These are phyloP conservation scores for Blastomussa wellsi DNA, from an alignment of 92 coral and sea anemone genomes.

Conservation along the genomic window DNA sequence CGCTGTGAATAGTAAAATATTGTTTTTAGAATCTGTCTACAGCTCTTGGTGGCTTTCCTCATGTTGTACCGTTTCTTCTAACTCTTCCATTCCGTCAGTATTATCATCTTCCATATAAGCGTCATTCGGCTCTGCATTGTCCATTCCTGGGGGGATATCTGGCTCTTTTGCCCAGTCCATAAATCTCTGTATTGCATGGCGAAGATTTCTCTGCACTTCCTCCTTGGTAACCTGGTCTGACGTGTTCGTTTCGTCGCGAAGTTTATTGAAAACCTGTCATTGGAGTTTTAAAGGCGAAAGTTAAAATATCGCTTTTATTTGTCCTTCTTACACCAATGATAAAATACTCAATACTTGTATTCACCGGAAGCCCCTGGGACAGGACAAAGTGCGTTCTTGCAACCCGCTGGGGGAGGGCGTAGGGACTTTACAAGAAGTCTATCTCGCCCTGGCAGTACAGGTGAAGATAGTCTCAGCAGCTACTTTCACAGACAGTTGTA, in stretches of 20 bases:
- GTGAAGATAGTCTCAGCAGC: background rate
- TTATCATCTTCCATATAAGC: constrained; percentile 42
- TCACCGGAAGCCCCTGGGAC: background rate
- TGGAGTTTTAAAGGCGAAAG: background rate
- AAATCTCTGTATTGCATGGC: constrained; percentile 28
- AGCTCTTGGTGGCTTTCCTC: constrained; percentile 13
- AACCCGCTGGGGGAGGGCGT: background rate
- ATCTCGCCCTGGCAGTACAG: background rate
- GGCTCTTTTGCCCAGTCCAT: constrained; percentile 27
- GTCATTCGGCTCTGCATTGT: constrained; percentile 51
- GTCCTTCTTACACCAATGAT: no score
- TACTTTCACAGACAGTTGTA: background rate
- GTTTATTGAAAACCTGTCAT: constrained; percentile 27
- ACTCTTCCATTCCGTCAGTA: constrained; percentile 10
- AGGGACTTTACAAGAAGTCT: background rate
- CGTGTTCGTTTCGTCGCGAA: constrained; percentile 18
- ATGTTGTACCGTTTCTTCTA: background rate
- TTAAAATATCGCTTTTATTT: background rate
- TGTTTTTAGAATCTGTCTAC: background rate
- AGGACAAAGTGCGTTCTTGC: background rate
- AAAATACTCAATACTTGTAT: no score
- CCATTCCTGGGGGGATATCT: constrained; percentile 59
- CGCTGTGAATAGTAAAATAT: background rate
- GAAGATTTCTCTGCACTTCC: constrained; percentile 31
- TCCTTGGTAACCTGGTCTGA: constrained; percentile 29